Conservation (phyloP, 2,797 vertebrate genomes). For the Dryobates pubescens region DNA sequence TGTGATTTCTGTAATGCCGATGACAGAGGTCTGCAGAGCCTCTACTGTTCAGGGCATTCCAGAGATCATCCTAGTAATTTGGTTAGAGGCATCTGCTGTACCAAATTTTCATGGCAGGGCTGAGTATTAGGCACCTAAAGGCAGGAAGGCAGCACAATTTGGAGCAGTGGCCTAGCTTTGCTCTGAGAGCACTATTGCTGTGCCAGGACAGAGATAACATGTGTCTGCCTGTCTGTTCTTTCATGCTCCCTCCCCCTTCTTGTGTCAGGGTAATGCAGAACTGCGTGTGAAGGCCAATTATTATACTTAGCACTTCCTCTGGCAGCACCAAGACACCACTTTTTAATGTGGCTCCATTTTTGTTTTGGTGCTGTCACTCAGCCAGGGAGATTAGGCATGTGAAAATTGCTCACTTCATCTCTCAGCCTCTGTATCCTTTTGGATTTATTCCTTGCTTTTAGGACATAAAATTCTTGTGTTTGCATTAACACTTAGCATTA, state of each 20-base stretch:
- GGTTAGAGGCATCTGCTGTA: background rate
- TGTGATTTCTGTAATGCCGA: background rate
- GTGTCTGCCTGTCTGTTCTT: slow-evolving; percentile 45
- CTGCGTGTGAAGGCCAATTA: slow-evolving; percentile 51
- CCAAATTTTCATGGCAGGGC: background rate
- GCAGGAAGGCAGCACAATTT: background rate
- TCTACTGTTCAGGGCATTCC: background rate
- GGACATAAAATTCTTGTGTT: slow-evolving; percentile 27
- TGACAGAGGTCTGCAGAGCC: background rate
- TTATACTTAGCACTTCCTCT: slow-evolving; percentile 53
- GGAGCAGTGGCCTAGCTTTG: background rate
- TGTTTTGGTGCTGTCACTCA: slow-evolving; percentile 39
- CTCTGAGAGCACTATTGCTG: background rate
- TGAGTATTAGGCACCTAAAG: background rate
- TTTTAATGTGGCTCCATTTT: slow-evolving; percentile 54
- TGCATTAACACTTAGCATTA: slow-evolving; percentile 25
- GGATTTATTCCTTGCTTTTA: slow-evolving; percentile 28
- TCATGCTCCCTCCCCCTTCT: background rate
- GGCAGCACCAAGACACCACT: slow-evolving; percentile 15
- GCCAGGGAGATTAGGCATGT: slow-evolving; percentile 39
- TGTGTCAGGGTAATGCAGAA: slow-evolving; percentile 27
- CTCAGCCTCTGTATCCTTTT: slow-evolving; percentile 30
- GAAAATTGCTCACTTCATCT: slow-evolving; percentile 16
- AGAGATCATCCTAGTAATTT: background rate
- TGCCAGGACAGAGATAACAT: slow-evolving; percentile 25